A percentile compares a stretch with the other conserved stretches of the same genome.
These are phyloP conservation scores for Apotomis turbidana DNA, from an alignment of 2,888 invertebrate genomes.

Conservation along the genomic window DNA sequence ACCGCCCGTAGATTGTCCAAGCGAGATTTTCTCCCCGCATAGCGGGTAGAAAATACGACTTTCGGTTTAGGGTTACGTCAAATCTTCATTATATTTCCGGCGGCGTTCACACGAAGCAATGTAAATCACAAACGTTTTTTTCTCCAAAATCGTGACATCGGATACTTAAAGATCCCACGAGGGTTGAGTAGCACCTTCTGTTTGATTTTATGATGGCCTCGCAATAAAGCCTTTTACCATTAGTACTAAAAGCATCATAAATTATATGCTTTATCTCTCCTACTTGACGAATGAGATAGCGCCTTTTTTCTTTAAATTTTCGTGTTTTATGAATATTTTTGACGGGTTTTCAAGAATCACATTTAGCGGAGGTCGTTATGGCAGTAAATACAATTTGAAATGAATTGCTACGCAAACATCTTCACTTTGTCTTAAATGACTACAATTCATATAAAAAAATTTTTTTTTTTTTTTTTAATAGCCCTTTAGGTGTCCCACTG, in stretches of 20 bases:
- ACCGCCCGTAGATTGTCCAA: too few relatives aligned
- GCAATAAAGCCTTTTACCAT: slow-evolving; percentile 66
- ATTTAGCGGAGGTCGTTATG: not conserved
- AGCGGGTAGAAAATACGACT: too few relatives aligned
- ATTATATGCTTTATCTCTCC: slow-evolving; percentile 66
- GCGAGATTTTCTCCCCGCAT: too few relatives aligned
- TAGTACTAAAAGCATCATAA: slow-evolving; percentile 69
- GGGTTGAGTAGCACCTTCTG: slow-evolving; percentile 43
- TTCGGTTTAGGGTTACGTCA: too few relatives aligned
- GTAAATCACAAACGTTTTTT: slow-evolving; percentile 1
- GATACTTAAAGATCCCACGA: slow-evolving; percentile 6
- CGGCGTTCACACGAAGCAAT: not conserved
- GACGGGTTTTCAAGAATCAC: slow-evolving; percentile 5
- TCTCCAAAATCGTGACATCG: not conserved
- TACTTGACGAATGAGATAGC: slow-evolving; percentile 44
- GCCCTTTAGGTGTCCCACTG: too few relatives aligned
- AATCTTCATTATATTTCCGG: not conserved
- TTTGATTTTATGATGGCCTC: slow-evolving; percentile 61
- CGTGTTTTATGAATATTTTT: slow-evolving; percentile 35
- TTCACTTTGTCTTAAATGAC: not conserved
- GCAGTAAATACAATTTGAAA: not conserved
- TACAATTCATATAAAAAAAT: too few relatives aligned
- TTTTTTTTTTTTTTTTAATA: too few relatives aligned
- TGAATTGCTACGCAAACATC: not conserved
- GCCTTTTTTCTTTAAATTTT: slow-evolving; percentile 23